phyloP scores from a whole-genome alignment of 2,113 vertebrate species.

The Tenrec ecaudatus region DNA sequence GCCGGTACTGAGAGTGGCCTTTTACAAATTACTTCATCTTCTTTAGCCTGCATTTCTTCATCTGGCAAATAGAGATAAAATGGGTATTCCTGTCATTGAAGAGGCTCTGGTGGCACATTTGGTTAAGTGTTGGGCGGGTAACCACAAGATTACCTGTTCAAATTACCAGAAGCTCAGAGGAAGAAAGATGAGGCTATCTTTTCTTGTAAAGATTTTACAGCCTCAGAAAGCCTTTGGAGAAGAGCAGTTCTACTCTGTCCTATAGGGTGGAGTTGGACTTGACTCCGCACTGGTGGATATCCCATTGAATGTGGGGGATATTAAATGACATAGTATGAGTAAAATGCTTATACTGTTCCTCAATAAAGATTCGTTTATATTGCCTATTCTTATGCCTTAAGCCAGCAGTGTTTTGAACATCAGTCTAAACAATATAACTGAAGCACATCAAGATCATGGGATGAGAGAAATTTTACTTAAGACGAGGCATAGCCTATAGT shows the following conservation, averaged over 20 bases:
- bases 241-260: no score
- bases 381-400: constrained; percentile 14
- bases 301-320: background rate
- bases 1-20: constrained; percentile 4
- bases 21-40: background rate
- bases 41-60: constrained; percentile 44
- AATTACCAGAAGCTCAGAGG: no score
- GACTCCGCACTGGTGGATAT: background rate
- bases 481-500: background rate
- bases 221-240: no score
- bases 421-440: background rate
- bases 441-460: constrained; percentile 37
- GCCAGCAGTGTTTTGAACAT: constrained; percentile 13
- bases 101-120: no score
- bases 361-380: constrained; percentile 45
- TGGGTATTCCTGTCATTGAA: no score
- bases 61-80: constrained; percentile 23
- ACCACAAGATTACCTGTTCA: no score
- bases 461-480: constrained; percentile 26
- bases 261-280: no score
- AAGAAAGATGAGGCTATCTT: no score
- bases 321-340: background rate
- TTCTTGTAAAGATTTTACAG: no score
- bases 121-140: no score
- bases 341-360: constrained; percentile 4